Conservation (phyloP, 2,113 vertebrate species). For the Mobula hypostoma region DNA sequence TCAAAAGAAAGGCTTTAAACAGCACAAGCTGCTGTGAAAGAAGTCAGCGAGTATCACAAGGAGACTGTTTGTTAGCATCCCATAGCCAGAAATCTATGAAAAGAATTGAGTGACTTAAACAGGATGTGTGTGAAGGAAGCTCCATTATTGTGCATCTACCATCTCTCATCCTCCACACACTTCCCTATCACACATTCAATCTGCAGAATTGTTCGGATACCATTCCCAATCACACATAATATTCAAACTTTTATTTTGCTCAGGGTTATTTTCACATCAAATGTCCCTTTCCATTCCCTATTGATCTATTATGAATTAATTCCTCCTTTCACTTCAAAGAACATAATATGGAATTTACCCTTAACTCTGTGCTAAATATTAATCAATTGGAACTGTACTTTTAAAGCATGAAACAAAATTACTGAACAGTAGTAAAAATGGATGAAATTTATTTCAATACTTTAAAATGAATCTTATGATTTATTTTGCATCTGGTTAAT, state of each 20-base stretch:
- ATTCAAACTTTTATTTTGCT: not conserved
- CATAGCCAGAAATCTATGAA: not conserved
- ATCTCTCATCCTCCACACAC: not conserved
- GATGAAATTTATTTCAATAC: not conserved
- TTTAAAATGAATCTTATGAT: not conserved
- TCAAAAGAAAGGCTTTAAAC: not conserved
- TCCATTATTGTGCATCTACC: not conserved
- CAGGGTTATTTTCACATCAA: not conserved
- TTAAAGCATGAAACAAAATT: not conserved
- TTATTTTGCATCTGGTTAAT: not conserved
- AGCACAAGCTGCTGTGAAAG: not conserved
- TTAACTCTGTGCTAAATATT: not conserved
- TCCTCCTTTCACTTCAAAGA: not conserved
- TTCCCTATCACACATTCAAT: constrained; percentile 11
- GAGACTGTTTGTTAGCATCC: not conserved
- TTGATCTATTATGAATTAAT: not conserved
- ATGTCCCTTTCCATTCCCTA: not conserved
- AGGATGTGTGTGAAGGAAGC: constrained; percentile 22
- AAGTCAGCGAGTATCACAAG: not conserved
- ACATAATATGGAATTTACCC: not conserved
- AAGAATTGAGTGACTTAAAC: constrained; percentile 1
- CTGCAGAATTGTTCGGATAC: not conserved
- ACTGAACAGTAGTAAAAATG: not conserved
- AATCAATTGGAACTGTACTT: not conserved
- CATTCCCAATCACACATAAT: not conserved